Percentiles rank a stretch among this genome's conserved stretches.
phyloP scores from a whole-genome alignment of 2,113 vertebrate species.

The Tursiops truncatus region DNA sequence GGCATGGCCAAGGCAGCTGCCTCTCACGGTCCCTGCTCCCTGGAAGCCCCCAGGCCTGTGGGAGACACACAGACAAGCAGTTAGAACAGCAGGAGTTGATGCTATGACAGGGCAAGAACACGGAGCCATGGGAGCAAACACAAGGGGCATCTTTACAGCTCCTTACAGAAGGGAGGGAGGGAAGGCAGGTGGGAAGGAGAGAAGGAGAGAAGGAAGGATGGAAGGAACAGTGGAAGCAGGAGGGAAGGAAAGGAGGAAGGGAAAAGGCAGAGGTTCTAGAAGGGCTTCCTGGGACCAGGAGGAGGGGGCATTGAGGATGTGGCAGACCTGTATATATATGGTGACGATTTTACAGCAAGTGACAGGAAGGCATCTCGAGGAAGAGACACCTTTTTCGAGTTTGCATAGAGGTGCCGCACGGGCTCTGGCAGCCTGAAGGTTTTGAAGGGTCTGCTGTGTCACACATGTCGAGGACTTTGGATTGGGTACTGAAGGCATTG shows the following conservation, averaged over 20 bases:
- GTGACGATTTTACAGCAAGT: background rate
- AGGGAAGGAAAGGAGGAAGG: background rate
- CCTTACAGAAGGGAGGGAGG: background rate
- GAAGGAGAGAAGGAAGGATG: rapidly evolving
- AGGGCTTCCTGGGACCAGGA: background rate
- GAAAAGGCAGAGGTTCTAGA: background rate
- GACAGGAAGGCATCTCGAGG: background rate
- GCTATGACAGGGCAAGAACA: background rate
- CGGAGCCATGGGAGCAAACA: background rate
- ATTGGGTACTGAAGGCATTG: background rate
- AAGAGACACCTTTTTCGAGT: background rate
- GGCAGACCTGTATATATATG: background rate
- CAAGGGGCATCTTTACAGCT: background rate
- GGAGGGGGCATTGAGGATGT: background rate
- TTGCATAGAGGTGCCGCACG: background rate
- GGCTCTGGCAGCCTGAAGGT: background rate
- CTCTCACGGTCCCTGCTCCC: background rate
- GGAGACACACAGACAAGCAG: background rate
- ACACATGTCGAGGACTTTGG: background rate
- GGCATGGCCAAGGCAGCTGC: background rate
- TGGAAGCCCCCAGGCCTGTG: background rate
- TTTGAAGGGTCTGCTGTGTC: background rate
- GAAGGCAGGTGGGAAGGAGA: background rate
- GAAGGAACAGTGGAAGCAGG: background rate
- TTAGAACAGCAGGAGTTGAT: background rate